phyloP scores from a whole-genome alignment of 2,113 vertebrate genomes.

The Zosterops japonicus region DNA sequence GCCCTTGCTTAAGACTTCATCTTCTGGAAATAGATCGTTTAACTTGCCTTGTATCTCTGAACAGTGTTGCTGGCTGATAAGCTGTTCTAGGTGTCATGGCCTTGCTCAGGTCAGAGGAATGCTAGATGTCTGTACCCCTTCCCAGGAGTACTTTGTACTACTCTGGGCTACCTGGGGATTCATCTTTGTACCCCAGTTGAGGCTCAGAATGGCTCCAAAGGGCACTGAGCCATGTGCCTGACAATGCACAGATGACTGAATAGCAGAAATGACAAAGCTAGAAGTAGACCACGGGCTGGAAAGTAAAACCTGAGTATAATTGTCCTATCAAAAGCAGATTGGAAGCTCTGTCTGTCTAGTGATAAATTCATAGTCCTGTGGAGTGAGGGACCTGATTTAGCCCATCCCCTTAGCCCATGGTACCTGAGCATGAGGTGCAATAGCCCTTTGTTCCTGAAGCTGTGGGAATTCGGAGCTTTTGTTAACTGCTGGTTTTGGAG shows the following conservation, averaged over 20 bases:
- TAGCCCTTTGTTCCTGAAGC: neutral
- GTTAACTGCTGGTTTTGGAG: neutral
- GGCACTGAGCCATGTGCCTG: neutral
- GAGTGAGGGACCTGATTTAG: neutral
- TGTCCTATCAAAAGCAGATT: neutral
- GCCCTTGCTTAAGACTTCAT: neutral
- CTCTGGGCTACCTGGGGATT: neutral
- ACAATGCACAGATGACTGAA: neutral
- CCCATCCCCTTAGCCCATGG: neutral
- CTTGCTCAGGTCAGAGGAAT: neutral
- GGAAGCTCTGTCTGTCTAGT: neutral
- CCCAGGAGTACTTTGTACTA: neutral
- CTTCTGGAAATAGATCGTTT: neutral
- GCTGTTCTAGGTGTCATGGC: neutral
- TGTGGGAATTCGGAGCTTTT: neutral
- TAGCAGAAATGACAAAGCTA: neutral
- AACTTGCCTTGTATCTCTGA: neutral
- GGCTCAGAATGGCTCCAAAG: neutral
- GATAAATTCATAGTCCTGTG: neutral
- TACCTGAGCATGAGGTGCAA: neutral
- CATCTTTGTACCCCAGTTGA: neutral
- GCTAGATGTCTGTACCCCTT: neutral
- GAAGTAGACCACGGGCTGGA: neutral
- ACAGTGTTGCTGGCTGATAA: neutral
- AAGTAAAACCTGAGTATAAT: neutral